These are phyloP conservation scores for Leucoraja ocellata DNA, from an alignment of 2,797 vertebrate genomes.

Conservation along the genomic window DNA sequence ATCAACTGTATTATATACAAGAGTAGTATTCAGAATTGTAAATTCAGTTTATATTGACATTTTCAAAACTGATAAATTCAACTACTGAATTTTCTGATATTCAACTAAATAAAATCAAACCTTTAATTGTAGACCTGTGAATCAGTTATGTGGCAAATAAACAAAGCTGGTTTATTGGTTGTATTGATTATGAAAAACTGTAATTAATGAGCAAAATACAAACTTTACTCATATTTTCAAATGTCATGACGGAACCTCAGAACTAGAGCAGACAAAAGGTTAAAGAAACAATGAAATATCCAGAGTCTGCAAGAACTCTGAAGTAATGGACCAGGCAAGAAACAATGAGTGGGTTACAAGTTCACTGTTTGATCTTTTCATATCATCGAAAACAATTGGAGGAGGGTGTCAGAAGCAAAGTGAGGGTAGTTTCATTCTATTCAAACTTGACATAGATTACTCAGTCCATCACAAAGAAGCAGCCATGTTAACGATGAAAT, in stretches of 20 bases:
- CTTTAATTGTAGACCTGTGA: neutral
- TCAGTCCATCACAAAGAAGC: neutral
- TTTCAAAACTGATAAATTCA: neutral
- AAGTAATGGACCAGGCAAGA: neutral
- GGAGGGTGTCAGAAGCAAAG: neutral
- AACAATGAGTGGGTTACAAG: neutral
- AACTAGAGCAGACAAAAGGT: neutral
- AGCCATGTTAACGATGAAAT: neutral
- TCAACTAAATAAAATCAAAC: neutral
- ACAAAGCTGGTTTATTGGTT: neutral
- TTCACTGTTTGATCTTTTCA: neutral
- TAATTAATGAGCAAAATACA: slow-evolving; percentile 6
- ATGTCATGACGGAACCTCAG: neutral
- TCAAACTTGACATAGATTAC: neutral
- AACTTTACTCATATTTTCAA: neutral
- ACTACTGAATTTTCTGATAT: neutral
- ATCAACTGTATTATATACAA: neutral
- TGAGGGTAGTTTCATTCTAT: neutral
- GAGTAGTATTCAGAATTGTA: neutral
- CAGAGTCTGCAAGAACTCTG: neutral
- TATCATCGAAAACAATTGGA: neutral
- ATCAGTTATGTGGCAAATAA: neutral
- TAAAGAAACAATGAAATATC: neutral
- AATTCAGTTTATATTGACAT: neutral
- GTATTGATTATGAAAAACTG: neutral